Percentiles rank a stretch among this genome's conserved stretches.
Evolutionary conservation across 2,113 vertebrate species (phyloP).

Genomic region (Parotia lawesii): DNA sequence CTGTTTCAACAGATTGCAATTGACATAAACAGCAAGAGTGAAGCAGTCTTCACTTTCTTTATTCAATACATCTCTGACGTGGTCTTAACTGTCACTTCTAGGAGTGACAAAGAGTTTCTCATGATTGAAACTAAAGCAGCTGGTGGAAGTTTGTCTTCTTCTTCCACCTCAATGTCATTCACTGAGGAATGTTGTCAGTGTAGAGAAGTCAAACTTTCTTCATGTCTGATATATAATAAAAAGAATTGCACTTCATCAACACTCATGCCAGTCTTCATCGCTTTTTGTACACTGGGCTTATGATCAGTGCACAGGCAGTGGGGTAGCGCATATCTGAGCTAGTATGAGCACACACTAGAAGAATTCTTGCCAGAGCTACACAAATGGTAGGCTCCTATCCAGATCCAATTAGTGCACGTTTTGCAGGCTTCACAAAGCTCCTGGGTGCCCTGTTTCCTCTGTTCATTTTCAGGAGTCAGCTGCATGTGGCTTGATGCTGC

Average conservation of each 20-base stretch:
- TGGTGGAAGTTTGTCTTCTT: not conserved
- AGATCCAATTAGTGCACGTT: rapidly evolving
- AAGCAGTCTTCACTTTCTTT: not conserved
- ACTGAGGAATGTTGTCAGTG: not conserved
- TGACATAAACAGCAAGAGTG: not conserved
- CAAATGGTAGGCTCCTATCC: not conserved
- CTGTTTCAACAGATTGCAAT: not conserved
- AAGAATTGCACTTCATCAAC: not conserved
- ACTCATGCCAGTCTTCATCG: rapidly evolving
- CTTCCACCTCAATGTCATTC: not conserved
- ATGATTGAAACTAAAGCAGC: not conserved
- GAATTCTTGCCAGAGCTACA: not conserved
- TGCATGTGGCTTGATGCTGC: not conserved
- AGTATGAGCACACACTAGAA: not conserved
- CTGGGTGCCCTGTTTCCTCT: not conserved
- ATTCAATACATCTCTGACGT: rapidly evolving
- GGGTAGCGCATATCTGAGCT: not conserved
- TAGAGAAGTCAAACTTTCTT: not conserved
- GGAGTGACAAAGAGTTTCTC: not conserved
- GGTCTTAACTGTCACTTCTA: not conserved
- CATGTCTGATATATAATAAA: not conserved
- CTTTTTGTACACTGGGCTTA: not conserved
- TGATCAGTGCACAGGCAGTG: not conserved
- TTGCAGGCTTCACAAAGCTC: not conserved
- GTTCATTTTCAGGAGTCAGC: not conserved